A percentile compares a stretch with the other conserved stretches of the same genome.
Evolutionary conservation across 2,888 invertebrate species (phyloP).

Genomic region (Cephus runcator): DNA sequence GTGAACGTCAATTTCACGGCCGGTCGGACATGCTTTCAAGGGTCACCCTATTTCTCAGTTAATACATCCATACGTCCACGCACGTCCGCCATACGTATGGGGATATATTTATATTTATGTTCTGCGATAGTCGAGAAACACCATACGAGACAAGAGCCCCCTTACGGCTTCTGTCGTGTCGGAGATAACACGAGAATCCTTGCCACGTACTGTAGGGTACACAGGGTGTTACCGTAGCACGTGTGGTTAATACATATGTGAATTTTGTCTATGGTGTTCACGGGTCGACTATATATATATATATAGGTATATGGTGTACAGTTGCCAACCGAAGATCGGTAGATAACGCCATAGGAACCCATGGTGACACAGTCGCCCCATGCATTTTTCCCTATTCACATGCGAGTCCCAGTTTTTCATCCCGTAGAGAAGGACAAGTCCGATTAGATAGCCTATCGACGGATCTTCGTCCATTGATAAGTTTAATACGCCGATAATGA

Average conservation of each 20-base stretch:
- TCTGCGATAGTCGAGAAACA: conserved; percentile 47
- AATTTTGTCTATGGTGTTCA: neutral
- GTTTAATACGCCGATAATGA: conserved; percentile 41
- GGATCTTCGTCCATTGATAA: conserved; percentile 29
- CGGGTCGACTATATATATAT: neutral
- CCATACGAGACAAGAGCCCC: neutral
- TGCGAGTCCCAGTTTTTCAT: neutral
- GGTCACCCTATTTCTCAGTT: conserved; percentile 33
- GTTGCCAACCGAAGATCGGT: neutral
- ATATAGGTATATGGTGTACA: neutral
- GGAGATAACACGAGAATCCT: neutral
- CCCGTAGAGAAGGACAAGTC: neutral
- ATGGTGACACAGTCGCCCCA: neutral
- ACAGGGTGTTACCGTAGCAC: neutral
- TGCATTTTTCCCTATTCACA: neutral
- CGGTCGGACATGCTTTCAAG: conserved; percentile 46
- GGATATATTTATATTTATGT: conserved; percentile 59
- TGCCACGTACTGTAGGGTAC: neutral
- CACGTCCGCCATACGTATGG: conserved; percentile 21
- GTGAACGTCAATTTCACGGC: conserved; percentile 61
- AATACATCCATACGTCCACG: conserved; percentile 19
- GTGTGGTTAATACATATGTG: neutral
- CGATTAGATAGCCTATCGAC: conserved; percentile 23
- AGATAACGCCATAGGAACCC: neutral
- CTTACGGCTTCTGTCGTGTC: neutral